A percentile compares a stretch with the other conserved stretches of the same genome.
Conservation (phyloP, 2,888 invertebrate species). For the Thereva nobilitata region DNA sequence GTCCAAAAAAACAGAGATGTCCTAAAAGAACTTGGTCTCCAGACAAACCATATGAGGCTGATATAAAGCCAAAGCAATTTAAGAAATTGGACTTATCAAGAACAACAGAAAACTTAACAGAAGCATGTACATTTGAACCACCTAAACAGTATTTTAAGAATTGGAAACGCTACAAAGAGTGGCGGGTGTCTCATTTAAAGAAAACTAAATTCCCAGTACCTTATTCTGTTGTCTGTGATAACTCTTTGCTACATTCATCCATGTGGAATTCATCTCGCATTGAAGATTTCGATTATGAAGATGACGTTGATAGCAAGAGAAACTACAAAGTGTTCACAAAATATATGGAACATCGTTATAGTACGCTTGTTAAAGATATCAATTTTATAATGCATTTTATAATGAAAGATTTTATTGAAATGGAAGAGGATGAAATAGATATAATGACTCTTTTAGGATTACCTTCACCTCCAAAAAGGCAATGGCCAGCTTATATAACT, state of each 20-base stretch:
- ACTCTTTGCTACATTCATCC: conserved; percentile 50
- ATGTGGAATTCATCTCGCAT: conserved; percentile 51
- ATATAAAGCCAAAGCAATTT: conserved; percentile 48
- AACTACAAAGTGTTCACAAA: conserved; percentile 54
- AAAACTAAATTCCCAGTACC: conserved; percentile 36
- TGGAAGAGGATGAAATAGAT: conserved; percentile 45
- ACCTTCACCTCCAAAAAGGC: conserved; percentile 37
- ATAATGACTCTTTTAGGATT: conserved; percentile 39
- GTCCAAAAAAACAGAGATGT: no score
- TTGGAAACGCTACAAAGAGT: conserved; percentile 38
- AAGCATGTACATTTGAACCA: conserved; percentile 25
- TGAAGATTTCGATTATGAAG: conserved; percentile 52
- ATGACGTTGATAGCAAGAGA: conserved; percentile 52
- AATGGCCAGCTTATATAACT: conserved; percentile 39
- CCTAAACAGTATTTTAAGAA: conserved; percentile 37
- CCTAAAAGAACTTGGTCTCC: no score
- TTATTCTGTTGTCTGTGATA: conserved; percentile 39
- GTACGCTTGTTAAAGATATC: conserved; percentile 52
- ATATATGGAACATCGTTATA: conserved; percentile 55
- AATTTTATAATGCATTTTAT: conserved; percentile 51
- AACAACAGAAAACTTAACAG: conserved; percentile 34
- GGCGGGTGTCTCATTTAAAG: conserved; percentile 35
- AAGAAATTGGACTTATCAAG: conserved; percentile 48
- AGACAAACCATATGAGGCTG: conserved; percentile 45
- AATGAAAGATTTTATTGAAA: conserved; percentile 54